Evolutionary conservation across 2,113 vertebrate genomes (phyloP), one percentile per base, ranked within the genome.

Genomic region (Tupaia tana): DNA sequence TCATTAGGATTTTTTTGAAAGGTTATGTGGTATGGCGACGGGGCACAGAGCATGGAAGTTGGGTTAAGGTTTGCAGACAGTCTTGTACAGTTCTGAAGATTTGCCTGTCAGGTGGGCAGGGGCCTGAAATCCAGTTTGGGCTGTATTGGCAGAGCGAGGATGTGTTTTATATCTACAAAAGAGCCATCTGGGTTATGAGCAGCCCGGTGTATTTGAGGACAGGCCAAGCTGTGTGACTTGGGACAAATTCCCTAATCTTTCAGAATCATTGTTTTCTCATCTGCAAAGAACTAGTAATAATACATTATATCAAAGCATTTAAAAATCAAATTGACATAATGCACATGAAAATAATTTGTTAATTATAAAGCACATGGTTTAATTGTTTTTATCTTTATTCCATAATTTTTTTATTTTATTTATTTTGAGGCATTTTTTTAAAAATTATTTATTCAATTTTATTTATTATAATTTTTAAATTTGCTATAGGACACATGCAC

Each of bases 301-400:
- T 81, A 86, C 84, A 54, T 91, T 75, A 34, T 66, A 80, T 80
- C 9, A 74, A 64, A 59, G 8, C 11, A 71, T 79, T 74, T 27
- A 90, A 96, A 89, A 24, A 58, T 74, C 70, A 90, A 95, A 85
- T 59, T 88, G 86, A 81, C 29, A 66, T n/a, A 43, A 31, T 77
- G 54, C 9, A 29, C 81, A 69, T n/a, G 52, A 74, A 89, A 74
- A 27, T 91, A 80, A 22, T 70, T 81, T 83, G 52, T 63, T 87
- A 89, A 34, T 89, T 94, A 13, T 56, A 56, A 86, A 69, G 5
- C 81, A 52, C 6, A 69, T 29, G 3, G 61, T 83, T 89, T 74
- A 24, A 9, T 73, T 6, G 29, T 85, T 86, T 79, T 93, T 79
- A 24, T 74, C 43, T 91, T 95, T 71, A 29, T 20, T 64, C 16